Base-by-base conservation (phyloP, 2,113 vertebrate genomes). In the Entosphenus tridentatus region DNA sequence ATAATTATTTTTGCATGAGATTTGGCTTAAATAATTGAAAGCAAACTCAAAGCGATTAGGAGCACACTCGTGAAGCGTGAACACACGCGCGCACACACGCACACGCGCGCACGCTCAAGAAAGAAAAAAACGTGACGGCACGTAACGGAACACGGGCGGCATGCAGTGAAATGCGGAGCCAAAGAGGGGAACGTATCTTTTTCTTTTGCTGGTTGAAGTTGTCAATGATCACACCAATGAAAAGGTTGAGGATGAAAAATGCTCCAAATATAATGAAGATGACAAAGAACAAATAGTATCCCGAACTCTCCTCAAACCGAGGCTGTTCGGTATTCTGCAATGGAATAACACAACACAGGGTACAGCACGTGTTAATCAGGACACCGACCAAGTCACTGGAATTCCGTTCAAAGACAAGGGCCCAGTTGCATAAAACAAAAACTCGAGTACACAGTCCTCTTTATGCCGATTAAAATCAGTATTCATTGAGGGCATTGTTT, bases 181-280 rank as follows among this genome's bases (percentile, higher is more conserved):
- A 65, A 16, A 65, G n/a, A 65, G 62, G 62, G 55, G 10, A 57
- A 69, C 71, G 69, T 57, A 72, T 68, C 71, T 62, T 72, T 70
- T 72, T 72, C 56, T 72, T 68, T 59, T 69, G 58, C 13, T 68
- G 69, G 69, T 72, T 72, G 59, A 72, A 72, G 17, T 72, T 72
- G 57, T 72, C 71, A 70, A 72, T 72, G 67, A 72, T 72, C 57
- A 72, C 69, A 57, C 71, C 71, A 70, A 72, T 72, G 56, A 72
- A 72, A 39, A 72, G 68, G 67, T 72, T 72, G 55, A 72, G 56
- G 56, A 68, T 72, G 62, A 72, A 72, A 57, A 72, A 72, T 67
- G 71, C 70, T 67, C 71, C 71, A 56, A 72, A 59, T 55, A 72
- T 65, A 70, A 72, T 72, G 67, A 72, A 72, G 62, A 68, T 58